Evolutionary conservation across 2,888 invertebrate genomes (phyloP).

Genomic region (Drosophila niveifrons): DNA sequence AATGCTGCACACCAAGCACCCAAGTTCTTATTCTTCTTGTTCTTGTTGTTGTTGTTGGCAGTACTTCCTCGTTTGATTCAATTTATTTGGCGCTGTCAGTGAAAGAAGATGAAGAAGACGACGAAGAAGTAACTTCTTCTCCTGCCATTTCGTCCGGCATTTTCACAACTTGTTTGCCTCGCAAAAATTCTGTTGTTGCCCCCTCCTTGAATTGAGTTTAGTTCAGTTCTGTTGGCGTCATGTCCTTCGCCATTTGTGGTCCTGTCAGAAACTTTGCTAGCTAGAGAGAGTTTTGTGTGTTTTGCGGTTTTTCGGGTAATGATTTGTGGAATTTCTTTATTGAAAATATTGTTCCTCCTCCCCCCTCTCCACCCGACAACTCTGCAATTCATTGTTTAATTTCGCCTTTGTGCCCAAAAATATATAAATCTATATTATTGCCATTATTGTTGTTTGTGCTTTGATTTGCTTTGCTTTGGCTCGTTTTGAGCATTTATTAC

Average conservation of each 20-base stretch:
- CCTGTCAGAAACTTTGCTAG: constrained; percentile 54
- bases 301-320: constrained; percentile 63
- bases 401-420: constrained; percentile 16
- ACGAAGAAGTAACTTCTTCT: constrained; percentile 5
- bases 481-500: constrained; percentile 35
- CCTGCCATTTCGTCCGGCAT: background rate
- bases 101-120: constrained; percentile 24
- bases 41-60: constrained; percentile 24
- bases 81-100: constrained; percentile 72
- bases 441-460: constrained; percentile 32
- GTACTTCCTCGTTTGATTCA: constrained; percentile 73
- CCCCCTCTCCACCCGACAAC: background rate
- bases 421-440: constrained; percentile 33
- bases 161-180: constrained; percentile 39
- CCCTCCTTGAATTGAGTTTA: constrained; percentile 5
- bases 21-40: constrained; percentile 12
- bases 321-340: constrained; percentile 76
- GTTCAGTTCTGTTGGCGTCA: constrained; percentile 26
- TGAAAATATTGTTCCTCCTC: constrained; percentile 50
- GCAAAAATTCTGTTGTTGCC: constrained; percentile 9
- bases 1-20: constrained; percentile 26
- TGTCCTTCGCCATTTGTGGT: constrained; percentile 36
- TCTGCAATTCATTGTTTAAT: constrained; percentile 38
- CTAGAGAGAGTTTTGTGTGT: constrained; percentile 39
- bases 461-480: background rate